A percentile compares a stretch with the other conserved stretches of the same genome.
phyloP scores from a whole-genome alignment of 2,113 vertebrate genomes.

The Hirundichthys speculiger region DNA sequence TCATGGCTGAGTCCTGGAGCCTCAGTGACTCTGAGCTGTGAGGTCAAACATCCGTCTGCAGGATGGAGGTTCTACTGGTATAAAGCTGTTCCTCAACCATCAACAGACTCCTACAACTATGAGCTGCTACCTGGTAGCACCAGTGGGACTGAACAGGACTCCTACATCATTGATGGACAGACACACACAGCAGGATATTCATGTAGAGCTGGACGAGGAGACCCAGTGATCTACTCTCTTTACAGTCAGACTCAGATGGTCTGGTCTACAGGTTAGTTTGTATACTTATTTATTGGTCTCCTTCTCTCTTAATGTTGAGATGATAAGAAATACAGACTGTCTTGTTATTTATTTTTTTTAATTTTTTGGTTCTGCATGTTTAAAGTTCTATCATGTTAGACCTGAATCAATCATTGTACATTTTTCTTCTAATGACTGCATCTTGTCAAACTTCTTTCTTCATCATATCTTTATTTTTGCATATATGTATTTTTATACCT shows the following conservation, averaged over 20 bases:
- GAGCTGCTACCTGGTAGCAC: slow-evolving; percentile 34
- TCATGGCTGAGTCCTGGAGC: slow-evolving; percentile 51
- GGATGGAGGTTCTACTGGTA: slow-evolving; percentile 54
- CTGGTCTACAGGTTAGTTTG: slow-evolving; percentile 51
- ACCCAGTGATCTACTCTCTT: slow-evolving; percentile 1
- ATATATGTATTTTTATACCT: too few species aligned
- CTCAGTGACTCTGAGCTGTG: slow-evolving; percentile 60
- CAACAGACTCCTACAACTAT: background rate
- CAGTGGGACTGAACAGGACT: slow-evolving; percentile 17
- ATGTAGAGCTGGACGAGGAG: slow-evolving; percentile 54
- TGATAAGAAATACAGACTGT: too few species aligned
- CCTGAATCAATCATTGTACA: too few species aligned
- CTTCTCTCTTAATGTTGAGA: background rate
- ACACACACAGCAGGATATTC: slow-evolving; percentile 49
- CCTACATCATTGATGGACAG: slow-evolving; percentile 33
- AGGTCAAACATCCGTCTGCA: slow-evolving; percentile 8
- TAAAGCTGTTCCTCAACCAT: background rate
- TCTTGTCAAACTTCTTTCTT: too few species aligned
- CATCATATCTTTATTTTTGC: too few species aligned
- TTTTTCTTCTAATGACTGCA: too few species aligned
- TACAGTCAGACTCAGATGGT: slow-evolving; percentile 27
- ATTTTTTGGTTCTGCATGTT: too few species aligned
- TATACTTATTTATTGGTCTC: background rate
- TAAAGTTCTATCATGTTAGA: too few species aligned
- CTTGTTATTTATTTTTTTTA: too few species aligned